A percentile compares a stretch with the other conserved stretches of the same genome.
These are phyloP conservation scores for Glareola pratincola DNA, from an alignment of 2,113 vertebrate genomes.

Conservation along the genomic window DNA sequence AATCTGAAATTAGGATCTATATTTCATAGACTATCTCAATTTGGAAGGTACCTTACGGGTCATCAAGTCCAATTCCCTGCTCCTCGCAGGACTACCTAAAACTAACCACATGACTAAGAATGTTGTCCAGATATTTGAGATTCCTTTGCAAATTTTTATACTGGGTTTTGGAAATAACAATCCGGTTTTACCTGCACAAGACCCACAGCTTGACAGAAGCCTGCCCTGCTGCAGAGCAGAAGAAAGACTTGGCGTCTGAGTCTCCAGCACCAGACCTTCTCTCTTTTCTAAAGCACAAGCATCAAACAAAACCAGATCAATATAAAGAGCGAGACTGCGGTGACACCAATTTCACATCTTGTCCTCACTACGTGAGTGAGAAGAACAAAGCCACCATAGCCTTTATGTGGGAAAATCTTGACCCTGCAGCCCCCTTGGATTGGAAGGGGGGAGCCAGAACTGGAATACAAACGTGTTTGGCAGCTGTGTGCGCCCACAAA, in stretches of 20 bases:
- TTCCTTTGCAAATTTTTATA: neutral
- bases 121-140: neutral
- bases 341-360: neutral
- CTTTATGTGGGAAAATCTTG: neutral
- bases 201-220: neutral
- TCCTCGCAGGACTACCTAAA: neutral
- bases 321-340: neutral
- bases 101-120: neutral
- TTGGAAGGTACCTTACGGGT: neutral
- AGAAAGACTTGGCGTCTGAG: rapidly evolving
- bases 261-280: neutral
- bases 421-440: neutral
- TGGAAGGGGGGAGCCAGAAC: neutral
- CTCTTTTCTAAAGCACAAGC: neutral
- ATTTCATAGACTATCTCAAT: neutral
- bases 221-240: neutral
- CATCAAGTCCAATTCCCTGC: too few species aligned
- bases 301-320: neutral
- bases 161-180: neutral
- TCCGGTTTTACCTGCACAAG: neutral
- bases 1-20: neutral
- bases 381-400: neutral
- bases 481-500: neutral
- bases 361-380: neutral
- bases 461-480: neutral